Evolutionary conservation across 2,797 vertebrate species (phyloP).

Genomic region (Cuculus canorus): DNA sequence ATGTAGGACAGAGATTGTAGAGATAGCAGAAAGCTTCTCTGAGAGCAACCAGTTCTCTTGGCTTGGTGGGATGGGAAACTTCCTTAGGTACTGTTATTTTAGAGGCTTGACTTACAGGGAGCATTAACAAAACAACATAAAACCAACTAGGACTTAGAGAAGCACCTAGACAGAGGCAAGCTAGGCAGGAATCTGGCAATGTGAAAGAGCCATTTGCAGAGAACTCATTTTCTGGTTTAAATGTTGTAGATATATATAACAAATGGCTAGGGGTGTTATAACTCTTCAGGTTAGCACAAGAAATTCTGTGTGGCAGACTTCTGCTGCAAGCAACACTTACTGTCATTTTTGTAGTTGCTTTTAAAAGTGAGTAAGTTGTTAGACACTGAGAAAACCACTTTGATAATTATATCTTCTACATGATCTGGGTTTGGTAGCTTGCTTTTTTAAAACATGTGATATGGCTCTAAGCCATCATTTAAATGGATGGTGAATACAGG

Average conservation of each 20-base stretch:
- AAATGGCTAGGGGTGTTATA: not conserved
- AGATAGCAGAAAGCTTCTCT: not conserved
- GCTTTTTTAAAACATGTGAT: not conserved
- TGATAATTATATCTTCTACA: not conserved
- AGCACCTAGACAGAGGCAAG: not conserved
- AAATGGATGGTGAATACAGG: not conserved
- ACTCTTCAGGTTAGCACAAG: not conserved
- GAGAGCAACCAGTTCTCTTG: not conserved
- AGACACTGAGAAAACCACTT: not conserved
- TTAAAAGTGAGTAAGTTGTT: not conserved
- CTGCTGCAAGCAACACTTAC: not conserved
- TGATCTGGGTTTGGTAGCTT: not conserved
- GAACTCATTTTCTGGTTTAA: not conserved
- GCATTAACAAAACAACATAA: not conserved
- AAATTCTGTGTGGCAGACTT: accelerated
- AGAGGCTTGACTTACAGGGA: not conserved
- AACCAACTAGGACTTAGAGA: not conserved
- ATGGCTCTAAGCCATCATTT: not conserved
- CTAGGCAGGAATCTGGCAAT: not conserved
- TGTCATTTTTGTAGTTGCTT: not conserved
- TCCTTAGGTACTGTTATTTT: not conserved
- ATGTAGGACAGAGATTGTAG: not conserved
- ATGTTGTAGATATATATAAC: not conserved
- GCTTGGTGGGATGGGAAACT: not conserved
- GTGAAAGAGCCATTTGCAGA: not conserved